These are phyloP conservation scores for Fringilla coelebs DNA, from an alignment of 2,797 vertebrate genomes.

Conservation along the genomic window DNA sequence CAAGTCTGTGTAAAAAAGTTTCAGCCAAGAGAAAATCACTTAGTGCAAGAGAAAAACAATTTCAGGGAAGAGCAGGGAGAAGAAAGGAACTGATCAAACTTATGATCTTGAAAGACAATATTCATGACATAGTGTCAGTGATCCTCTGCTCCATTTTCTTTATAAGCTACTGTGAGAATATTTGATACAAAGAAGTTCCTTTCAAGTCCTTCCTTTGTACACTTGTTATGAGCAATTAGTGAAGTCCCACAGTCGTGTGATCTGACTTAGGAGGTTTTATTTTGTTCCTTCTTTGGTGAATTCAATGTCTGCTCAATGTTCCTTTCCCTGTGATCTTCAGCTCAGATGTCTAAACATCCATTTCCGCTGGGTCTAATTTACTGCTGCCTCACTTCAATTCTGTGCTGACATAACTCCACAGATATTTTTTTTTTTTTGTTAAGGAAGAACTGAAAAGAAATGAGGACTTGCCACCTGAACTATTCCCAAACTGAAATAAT, in stretches of 20 bases:
- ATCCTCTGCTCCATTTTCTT: conserved; percentile 40
- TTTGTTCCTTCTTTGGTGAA: conserved; percentile 20
- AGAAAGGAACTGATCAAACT: conserved; percentile 18
- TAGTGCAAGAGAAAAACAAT: neutral
- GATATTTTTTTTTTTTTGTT: neutral
- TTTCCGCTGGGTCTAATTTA: conserved; percentile 30
- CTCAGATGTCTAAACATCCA: conserved; percentile 3
- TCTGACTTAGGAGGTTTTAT: conserved; percentile 19
- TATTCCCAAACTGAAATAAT: neutral
- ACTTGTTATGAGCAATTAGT: conserved; percentile 50
- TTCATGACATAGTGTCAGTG: conserved; percentile 25
- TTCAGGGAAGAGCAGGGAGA: neutral
- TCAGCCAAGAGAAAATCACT: neutral
- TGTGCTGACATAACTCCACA: neutral
- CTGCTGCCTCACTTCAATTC: neutral
- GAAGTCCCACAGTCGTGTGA: neutral
- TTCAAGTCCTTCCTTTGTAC: conserved; percentile 41
- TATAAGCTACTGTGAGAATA: conserved; percentile 17
- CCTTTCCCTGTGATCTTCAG: conserved; percentile 7
- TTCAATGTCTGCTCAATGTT: neutral
- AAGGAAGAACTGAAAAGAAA: neutral
- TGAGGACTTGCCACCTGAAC: neutral
- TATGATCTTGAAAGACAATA: conserved; percentile 40
- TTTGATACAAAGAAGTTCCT: conserved; percentile 13
- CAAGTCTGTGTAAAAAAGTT: neutral